Base-by-base conservation (phyloP, 2,797 vertebrate species). In the Pygocentrus nattereri region DNA sequence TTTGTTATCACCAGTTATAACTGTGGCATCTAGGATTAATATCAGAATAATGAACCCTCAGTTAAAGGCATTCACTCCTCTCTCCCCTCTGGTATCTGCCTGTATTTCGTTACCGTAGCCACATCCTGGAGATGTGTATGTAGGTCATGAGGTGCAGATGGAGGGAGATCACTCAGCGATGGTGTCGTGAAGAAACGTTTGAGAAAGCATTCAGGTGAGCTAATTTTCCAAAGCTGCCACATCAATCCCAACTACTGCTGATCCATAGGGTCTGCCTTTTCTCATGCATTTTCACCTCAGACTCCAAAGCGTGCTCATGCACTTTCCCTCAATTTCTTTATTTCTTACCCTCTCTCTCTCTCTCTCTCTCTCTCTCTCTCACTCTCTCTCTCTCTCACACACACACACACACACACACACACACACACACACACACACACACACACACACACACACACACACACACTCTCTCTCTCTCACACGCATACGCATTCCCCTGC, bases 211-310 rank as follows among this genome's bases (percentile, higher is more conserved):
- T 91, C 88, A 86, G 90, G 91, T 80, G 87, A 93, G 90, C 84
- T 90, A 85, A 91, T 91, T 91, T 92, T 93, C 86, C 83, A 30
- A 82, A 81, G 87, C 91, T 90, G 90, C 87, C 89, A 88, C 89
- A 87, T 89, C 90, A 90, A 88, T 91, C 87, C 88, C 5, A 71
- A 83, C 85, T 88, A 86, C 80, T 85, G 79, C 91, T 90, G 90
- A 91, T 87, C 87, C 90, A 89, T 83, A 85, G 82, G 85, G 84
- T 87, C 23, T 1, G 84, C 89, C 92, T 93, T 91, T 94, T 92
- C 90, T 91, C 90, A 93, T 93, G 93, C 94, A 94, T 95, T 95
- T 94, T 92, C 94, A 95, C 94, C 94, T 94, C 85, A 13, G 87
- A 80, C 88, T 88, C 88, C 79, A 90, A 91, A 92, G 92, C 87